phyloP scores from a whole-genome alignment of 92 coral and sea anemone genomes.

The Chrysogorgia sp. region DNA sequence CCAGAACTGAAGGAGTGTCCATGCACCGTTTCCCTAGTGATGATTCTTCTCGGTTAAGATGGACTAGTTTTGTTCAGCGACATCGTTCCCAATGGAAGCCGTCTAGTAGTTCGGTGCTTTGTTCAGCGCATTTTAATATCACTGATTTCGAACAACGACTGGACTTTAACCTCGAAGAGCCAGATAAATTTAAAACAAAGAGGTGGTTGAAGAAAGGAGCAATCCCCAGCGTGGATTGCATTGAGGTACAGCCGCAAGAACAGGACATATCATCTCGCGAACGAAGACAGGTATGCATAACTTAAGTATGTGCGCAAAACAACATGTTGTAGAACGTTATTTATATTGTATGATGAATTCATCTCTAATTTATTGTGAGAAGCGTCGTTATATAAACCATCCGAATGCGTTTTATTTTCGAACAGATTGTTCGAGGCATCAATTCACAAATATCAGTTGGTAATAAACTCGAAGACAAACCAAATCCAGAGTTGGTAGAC shows the following conservation, averaged over 20 bases:
- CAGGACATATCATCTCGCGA: constrained; percentile 18
- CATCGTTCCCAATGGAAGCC: constrained; percentile 45
- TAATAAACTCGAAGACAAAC: not conserved
- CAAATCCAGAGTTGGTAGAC: not conserved
- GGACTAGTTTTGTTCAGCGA: constrained; percentile 52
- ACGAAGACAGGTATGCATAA: constrained; percentile 33
- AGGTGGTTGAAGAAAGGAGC: constrained; percentile 37
- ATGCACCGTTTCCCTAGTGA: constrained; percentile 52
- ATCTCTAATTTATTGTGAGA: too few species aligned
- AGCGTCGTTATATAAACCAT: too few species aligned
- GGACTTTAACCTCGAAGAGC: constrained; percentile 4
- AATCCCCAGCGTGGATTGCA: constrained; percentile 29
- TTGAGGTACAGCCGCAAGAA: constrained; percentile 13
- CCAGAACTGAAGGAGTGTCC: constrained; percentile 40
- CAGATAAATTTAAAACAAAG: constrained; percentile 22
- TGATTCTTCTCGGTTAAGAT: constrained; percentile 16
- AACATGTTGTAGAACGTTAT: not conserved
- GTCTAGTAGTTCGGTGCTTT: constrained; percentile 35
- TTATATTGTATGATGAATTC: too few species aligned
- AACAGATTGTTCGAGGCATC: too few species aligned
- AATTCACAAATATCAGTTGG: not conserved
- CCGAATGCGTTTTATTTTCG: too few species aligned
- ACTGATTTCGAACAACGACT: not conserved
- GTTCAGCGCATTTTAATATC: constrained; percentile 46
- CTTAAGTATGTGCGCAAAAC: not conserved